Percentiles rank a stretch among this genome's conserved stretches.
These are phyloP conservation scores for Tursiops truncatus DNA, from an alignment of 2,113 vertebrate species.

Conservation along the genomic window DNA sequence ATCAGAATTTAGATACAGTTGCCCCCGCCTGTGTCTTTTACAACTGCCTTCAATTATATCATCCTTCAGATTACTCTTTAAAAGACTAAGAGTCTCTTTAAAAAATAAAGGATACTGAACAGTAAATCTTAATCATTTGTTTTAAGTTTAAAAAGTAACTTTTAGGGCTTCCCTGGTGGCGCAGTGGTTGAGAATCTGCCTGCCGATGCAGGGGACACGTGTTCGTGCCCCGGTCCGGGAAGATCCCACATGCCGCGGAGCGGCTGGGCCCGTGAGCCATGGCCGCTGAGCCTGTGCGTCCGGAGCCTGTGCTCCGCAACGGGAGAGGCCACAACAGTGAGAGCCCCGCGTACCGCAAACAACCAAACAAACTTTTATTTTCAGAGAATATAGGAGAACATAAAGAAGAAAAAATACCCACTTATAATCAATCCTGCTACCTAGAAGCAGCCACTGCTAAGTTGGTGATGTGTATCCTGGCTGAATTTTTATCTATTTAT, in stretches of 20 bases:
- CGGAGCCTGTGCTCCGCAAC: no score
- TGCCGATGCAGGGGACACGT: no score
- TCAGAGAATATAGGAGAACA: not conserved
- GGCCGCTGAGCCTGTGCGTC: no score
- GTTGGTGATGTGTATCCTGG: not conserved
- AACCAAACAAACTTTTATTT: not conserved
- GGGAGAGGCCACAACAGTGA: no score
- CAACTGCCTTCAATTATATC: not conserved
- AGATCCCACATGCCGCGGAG: no score
- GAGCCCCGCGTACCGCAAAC: no score
- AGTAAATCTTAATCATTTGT: not conserved
- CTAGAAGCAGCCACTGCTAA: not conserved
- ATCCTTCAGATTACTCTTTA: not conserved
- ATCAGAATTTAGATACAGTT: not conserved
- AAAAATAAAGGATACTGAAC: not conserved
- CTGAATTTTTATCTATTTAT: not conserved
- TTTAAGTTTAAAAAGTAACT: slow-evolving; percentile 17
- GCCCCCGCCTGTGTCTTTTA: not conserved
- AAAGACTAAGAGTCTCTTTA: not conserved
- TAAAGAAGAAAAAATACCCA: not conserved
- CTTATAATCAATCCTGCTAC: not conserved
- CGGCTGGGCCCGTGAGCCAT: no score
- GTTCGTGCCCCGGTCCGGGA: no score
- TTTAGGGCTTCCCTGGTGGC: not conserved
- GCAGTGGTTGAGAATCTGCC: no score